Evolutionary conservation across 92 coral and sea anemone genomes (phyloP).

Genomic region (Zoanthus sansibaricus): DNA sequence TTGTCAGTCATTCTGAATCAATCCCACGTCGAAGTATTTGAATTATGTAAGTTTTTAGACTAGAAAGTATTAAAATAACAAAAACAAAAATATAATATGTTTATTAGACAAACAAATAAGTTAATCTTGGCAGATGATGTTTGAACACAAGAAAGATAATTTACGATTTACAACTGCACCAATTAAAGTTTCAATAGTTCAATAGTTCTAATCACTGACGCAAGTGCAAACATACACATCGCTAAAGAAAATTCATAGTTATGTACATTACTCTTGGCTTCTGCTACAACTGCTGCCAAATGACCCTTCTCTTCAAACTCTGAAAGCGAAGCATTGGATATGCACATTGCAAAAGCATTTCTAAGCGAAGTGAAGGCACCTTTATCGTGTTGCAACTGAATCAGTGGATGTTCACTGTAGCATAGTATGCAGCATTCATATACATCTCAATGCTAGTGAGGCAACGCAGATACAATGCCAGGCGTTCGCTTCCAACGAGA

Average conservation of each 20-base stretch:
- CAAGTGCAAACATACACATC: conserved; percentile 41
- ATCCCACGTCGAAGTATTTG: too few relatives aligned
- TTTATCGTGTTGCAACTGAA: conserved; percentile 42
- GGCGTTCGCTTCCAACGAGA: conserved; percentile 21
- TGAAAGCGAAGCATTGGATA: conserved; percentile 39
- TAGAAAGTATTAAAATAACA: too few relatives aligned
- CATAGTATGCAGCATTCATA: conserved; percentile 47
- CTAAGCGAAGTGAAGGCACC: conserved; percentile 45
- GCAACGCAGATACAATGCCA: conserved; percentile 25
- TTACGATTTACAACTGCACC: too few relatives aligned
- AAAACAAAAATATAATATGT: too few relatives aligned
- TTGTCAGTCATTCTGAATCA: too few relatives aligned
- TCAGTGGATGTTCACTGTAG: conserved; percentile 46
- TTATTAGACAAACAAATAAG: too few relatives aligned
- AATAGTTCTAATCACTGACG: conserved; percentile 27
- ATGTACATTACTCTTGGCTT: conserved; percentile 31
- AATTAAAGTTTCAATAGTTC: conserved; percentile 50
- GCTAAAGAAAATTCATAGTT: conserved; percentile 37
- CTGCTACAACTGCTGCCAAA: conserved; percentile 29
- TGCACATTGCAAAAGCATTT: conserved; percentile 60
- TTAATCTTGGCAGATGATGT: too few relatives aligned
- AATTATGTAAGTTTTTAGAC: too few relatives aligned
- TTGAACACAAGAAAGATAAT: too few relatives aligned
- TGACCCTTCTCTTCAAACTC: conserved; percentile 36
- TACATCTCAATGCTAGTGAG: conserved; percentile 46